Percentiles rank a stretch among this genome's conserved stretches.
Evolutionary conservation across 2,113 vertebrate genomes (phyloP).

Genomic region (Leptodactylus fuscus): DNA sequence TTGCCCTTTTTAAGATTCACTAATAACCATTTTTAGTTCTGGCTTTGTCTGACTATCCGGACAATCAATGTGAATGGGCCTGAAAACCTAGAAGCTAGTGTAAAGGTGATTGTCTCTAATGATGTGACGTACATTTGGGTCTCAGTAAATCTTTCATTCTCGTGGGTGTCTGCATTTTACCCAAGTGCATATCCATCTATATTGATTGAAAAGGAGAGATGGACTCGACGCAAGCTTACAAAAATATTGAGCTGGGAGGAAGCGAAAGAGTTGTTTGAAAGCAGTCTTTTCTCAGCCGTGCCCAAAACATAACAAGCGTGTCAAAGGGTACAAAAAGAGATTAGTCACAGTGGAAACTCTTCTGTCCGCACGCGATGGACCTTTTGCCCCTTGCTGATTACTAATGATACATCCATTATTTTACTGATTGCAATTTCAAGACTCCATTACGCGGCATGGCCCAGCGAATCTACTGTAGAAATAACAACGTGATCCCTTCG

Average conservation of each 20-base stretch:
- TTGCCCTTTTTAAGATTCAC: conserved; percentile 31
- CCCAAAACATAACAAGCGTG: conserved; percentile 55
- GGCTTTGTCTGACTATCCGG: conserved; percentile 30
- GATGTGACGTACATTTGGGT: conserved; percentile 27
- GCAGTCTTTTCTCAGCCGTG: conserved; percentile 37
- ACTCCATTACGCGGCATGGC: conserved; percentile 46
- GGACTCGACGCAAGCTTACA: conserved; percentile 1
- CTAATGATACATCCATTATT: conserved; percentile 61
- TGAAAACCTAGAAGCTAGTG: conserved; percentile 18
- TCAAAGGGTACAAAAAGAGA: conserved; percentile 56
- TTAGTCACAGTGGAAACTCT: conserved; percentile 52
- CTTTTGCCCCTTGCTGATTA: conserved; percentile 24
- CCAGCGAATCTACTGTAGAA: conserved; percentile 9
- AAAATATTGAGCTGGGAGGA: conserved; percentile 22
- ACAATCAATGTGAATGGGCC: conserved; percentile 43
- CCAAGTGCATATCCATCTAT: conserved; percentile 30
- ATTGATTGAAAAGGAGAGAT: conserved; percentile 46
- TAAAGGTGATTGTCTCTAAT: conserved; percentile 34
- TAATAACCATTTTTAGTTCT: conserved; percentile 45
- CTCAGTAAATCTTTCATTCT: conserved; percentile 31
- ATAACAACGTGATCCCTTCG: conserved; percentile 34
- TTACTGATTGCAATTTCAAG: conserved; percentile 63
- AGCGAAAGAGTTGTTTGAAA: conserved; percentile 43
- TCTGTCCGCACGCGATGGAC: conserved; percentile 15
- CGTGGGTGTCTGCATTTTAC: conserved; percentile 14